Conservation (phyloP, 1,140 invertebrate species). For the Goniozus legneri region DNA sequence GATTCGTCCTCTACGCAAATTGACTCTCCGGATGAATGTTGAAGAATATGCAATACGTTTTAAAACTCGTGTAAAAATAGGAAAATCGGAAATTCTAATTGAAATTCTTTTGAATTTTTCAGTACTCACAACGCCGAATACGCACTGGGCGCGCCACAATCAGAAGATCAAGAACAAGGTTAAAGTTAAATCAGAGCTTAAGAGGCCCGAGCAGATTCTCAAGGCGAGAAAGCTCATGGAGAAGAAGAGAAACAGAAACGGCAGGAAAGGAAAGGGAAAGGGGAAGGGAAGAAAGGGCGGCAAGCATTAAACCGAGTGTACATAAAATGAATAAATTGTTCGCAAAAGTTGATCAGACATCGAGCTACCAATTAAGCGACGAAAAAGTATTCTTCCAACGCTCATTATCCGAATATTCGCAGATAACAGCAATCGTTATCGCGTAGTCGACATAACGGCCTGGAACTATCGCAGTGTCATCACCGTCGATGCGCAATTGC, state of each 20-base stretch:
- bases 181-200: conserved; percentile 58
- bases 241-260: conserved; percentile 50
- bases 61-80: no score
- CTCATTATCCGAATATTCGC: no score
- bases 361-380: not conserved
- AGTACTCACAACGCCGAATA: conserved; percentile 50
- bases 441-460: no score
- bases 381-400: no score
- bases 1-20: no score
- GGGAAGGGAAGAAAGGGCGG: conserved; percentile 27
- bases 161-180: conserved; percentile 57
- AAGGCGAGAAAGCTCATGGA: conserved; percentile 62
- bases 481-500: no score
- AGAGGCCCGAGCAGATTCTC: conserved; percentile 67
- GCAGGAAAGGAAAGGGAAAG: conserved; percentile 37
- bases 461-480: no score
- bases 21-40: no score
- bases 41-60: no score
- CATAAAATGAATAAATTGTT: conserved; percentile 10
- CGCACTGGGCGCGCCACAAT: conserved; percentile 62
- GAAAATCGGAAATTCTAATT: no score
- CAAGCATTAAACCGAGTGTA: conserved; percentile 30
- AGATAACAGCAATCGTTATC: no score
- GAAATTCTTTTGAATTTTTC: conserved; percentile 17
- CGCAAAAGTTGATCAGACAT: not conserved